Conservation (phyloP, 2,113 vertebrate genomes). For the Halichoeres trimaculatus region DNA sequence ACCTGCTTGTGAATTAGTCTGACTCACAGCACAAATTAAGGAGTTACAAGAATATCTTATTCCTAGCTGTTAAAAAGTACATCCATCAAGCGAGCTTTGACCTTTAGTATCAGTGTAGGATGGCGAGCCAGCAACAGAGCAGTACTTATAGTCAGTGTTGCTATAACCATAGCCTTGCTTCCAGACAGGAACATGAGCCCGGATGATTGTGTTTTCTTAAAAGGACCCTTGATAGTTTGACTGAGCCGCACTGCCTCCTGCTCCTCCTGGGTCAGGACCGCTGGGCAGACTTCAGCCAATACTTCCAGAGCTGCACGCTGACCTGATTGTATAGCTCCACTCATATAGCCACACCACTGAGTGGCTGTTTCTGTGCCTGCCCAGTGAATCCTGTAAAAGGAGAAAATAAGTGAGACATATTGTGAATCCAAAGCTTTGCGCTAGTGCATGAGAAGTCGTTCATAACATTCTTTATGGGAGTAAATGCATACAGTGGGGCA, state of each 20-base stretch:
- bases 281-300: slow-evolving; percentile 67
- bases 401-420: background rate
- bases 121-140: slow-evolving; percentile 50
- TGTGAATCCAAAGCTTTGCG: background rate
- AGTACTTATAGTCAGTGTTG: slow-evolving; percentile 42
- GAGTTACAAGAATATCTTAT: background rate
- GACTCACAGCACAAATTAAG: background rate
- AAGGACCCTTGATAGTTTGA: background rate
- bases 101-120: slow-evolving; percentile 28
- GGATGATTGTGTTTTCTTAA: background rate
- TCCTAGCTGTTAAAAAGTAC: background rate
- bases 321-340: slow-evolving; percentile 80
- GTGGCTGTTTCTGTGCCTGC: slow-evolving; percentile 84
- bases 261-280: slow-evolving; percentile 67
- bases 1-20: no score
- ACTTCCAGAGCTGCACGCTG: slow-evolving; percentile 81
- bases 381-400: slow-evolving; percentile 79
- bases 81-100: slow-evolving; percentile 17
- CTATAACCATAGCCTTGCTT: slow-evolving; percentile 20
- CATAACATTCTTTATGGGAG: background rate
- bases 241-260: slow-evolving; percentile 26
- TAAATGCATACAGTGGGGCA: background rate
- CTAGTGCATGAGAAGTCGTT: background rate
- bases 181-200: background rate
- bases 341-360: slow-evolving; percentile 83